Conservation (phyloP, 2,113 vertebrate species). For the Motacilla alba region DNA sequence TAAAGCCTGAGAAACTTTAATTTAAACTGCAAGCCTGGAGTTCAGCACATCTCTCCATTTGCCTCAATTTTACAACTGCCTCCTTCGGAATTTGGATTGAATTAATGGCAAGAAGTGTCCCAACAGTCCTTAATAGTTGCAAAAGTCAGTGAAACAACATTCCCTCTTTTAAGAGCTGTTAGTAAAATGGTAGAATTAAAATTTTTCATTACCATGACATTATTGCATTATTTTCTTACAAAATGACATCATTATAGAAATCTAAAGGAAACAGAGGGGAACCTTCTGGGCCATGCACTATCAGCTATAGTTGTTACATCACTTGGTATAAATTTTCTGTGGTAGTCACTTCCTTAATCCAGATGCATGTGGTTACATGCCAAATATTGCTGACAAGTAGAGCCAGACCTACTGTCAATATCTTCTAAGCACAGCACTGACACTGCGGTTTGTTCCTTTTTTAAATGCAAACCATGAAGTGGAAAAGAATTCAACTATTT, state of each 20-base stretch:
- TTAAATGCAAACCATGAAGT: not conserved
- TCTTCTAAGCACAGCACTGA: not conserved
- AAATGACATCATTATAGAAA: not conserved
- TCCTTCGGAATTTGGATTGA: not conserved
- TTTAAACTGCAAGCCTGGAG: not conserved
- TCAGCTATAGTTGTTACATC: conserved; percentile 1
- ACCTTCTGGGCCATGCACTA: not conserved
- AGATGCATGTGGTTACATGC: not conserved
- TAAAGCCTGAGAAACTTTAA: not conserved
- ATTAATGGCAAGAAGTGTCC: not conserved
- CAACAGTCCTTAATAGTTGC: not conserved
- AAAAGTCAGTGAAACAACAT: not conserved
- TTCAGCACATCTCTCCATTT: not conserved
- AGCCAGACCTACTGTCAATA: not conserved
- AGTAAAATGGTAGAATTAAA: conserved; percentile 8
- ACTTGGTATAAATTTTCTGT: not conserved
- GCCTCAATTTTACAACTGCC: not conserved
- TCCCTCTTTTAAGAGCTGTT: conserved; percentile 11
- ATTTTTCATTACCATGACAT: not conserved
- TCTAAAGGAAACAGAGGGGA: conserved; percentile 42
- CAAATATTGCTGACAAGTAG: not conserved
- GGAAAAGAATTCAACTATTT: not conserved
- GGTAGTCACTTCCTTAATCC: conserved; percentile 27
- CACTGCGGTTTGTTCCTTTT: not conserved
- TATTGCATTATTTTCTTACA: conserved; percentile 19